Base-by-base conservation (phyloP, 2,888 invertebrate genomes). In the Atrina japonica region DNA sequence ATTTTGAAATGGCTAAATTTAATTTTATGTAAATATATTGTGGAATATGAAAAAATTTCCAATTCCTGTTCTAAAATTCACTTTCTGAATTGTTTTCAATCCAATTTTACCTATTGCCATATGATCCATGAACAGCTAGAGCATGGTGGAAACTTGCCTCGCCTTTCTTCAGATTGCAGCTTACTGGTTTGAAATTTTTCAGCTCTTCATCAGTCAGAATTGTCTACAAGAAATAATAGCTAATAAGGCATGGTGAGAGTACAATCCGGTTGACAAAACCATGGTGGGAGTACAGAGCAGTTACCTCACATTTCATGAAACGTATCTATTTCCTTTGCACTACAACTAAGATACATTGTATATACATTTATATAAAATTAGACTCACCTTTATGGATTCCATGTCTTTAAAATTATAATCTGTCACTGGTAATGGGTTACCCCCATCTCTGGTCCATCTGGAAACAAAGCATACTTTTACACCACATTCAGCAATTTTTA, bases 391-490 rank as follows among this genome's bases (percentile, higher is more conserved):
- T 18, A 88, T 88, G 1, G 85, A 83, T 50, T 88, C 88, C 88
- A 88, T 88, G 72, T 88, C 87, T 43, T 83, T 84, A 63, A 88
- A 88, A 66, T 88, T 86, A 68, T 87, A 87, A 70, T 88, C 88
- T 41, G 84, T 80, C 21, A 88, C 85, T n/a, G 88, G 88, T n/a
- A 88, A 72, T 7, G 88, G 88, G 0, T 70, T 53, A n/a, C n/a
- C n/a, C n/a, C 86, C 86, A 80, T 88, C 67, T 67, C 88, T 71
- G 11, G 82, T 86, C 85, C 88, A 87, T 69, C 86, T 86, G 68
- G 7, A 64, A 68, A 64, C 1, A 60, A n/a, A n/a, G n/a, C n/a
- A n/a, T n/a, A n/a, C n/a, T n/a, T n/a, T n/a, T n/a, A n/a, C n/a
- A n/a, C n/a, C n/a, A n/a, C n/a, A n/a, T n/a, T n/a, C n/a, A n/a